A percentile compares a stretch with the other conserved stretches of the same genome.
Evolutionary conservation across 2,888 invertebrate species (phyloP).

Genomic region (Pelosia muscerda): DNA sequence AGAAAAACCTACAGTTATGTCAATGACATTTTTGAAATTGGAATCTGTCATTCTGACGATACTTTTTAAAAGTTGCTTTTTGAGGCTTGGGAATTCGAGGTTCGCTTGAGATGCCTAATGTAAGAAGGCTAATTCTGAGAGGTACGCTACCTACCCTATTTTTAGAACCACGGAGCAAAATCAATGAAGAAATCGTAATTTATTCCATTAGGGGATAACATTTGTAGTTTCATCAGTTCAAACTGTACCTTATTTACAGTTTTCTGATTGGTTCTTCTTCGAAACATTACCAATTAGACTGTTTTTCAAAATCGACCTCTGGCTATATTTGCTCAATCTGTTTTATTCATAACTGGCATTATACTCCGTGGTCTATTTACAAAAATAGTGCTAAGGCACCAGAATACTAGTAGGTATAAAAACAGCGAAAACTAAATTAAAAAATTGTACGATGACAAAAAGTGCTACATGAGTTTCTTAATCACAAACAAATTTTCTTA

Average conservation of each 20-base stretch:
- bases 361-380: neutral
- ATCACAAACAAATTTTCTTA: neutral
- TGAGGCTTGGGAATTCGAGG: too few species aligned
- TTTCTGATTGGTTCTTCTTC: neutral
- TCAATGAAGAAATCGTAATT: neutral
- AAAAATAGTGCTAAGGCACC: slow-evolving; percentile 61
- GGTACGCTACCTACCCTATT: neutral
- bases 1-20: too few species aligned
- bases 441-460: neutral
- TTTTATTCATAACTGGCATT: too few species aligned
- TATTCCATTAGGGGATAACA: neutral
- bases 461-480: neutral
- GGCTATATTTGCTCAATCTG: neutral
- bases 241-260: too few species aligned
- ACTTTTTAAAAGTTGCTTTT: too few species aligned
- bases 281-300: neutral
- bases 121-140: neutral
- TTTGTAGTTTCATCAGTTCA: too few species aligned
- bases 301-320: neutral
- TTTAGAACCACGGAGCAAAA: neutral
- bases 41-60: too few species aligned
- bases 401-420: slow-evolving; percentile 33
- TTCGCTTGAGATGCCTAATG: too few species aligned
- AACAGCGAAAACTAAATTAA: neutral
- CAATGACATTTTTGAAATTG: too few species aligned